Conservation (phyloP, 1,140 invertebrate genomes). For the Gryllus bimaculatus region DNA sequence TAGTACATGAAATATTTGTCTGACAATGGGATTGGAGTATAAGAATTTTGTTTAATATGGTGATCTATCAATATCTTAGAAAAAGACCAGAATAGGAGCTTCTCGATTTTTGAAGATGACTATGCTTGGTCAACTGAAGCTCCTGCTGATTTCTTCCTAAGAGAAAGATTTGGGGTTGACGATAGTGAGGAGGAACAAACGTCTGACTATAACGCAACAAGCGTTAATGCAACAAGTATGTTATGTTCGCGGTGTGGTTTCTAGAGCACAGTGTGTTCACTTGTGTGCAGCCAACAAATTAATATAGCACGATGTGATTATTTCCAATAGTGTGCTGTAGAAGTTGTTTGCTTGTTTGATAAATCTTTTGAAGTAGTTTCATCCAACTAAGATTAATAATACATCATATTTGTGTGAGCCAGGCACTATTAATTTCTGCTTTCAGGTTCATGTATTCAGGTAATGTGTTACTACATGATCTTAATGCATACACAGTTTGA, state of each 20-base stretch:
- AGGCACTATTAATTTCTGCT: no score
- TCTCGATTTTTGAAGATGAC: neutral
- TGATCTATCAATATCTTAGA: neutral
- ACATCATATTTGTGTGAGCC: no score
- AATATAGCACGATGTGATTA: no score
- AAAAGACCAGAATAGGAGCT: neutral
- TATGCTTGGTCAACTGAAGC: neutral
- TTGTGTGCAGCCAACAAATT: neutral
- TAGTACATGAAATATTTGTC: no score
- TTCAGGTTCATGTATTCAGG: no score
- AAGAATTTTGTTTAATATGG: neutral
- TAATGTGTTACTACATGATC: no score
- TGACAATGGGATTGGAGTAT: neutral
- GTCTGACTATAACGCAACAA: neutral
- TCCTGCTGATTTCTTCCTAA: neutral
- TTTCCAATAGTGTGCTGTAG: no score
- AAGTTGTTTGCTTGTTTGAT: no score
- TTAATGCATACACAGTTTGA: no score
- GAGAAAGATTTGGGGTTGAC: neutral
- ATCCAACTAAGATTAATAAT: no score
- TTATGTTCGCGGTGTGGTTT: neutral
- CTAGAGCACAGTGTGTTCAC: neutral
- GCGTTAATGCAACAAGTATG: neutral
- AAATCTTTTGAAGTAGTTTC: no score
- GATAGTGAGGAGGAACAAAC: neutral